These are phyloP conservation scores for Meloidogyne floridensis DNA, from an alignment of 1,140 invertebrate species.

Conservation along the genomic window DNA sequence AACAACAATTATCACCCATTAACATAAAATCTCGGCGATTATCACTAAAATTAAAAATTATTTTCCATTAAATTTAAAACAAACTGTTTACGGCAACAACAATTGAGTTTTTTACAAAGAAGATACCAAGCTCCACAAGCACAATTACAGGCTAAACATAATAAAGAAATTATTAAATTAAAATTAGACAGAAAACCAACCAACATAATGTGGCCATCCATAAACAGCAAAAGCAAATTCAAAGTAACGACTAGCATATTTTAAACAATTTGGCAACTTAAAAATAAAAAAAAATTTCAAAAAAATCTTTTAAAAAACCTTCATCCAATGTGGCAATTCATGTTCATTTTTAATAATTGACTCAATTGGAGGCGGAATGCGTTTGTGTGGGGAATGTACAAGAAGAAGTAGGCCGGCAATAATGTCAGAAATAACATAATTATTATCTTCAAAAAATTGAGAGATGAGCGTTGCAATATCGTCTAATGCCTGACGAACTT, in stretches of 20 bases:
- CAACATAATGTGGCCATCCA: conserved; percentile 83
- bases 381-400: conserved; percentile 58
- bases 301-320: conserved; percentile 14
- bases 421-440: conserved; percentile 84
- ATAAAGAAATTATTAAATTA: too few species aligned
- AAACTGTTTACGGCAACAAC: conserved; percentile 37
- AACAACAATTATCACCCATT: conserved; percentile 83
- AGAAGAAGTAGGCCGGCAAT: conserved; percentile 82
- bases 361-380: conserved; percentile 24
- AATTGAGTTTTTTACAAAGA: conserved; percentile 32
- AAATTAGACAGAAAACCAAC: neutral
- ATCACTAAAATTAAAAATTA: conserved; percentile 21
- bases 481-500: conserved; percentile 59
- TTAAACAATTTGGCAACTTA: conserved; percentile 73
- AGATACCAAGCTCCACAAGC: conserved; percentile 40
- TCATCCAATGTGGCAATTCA: conserved; percentile 35
- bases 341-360: conserved; percentile 28
- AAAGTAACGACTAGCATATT: conserved; percentile 77
- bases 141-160: conserved; percentile 52
- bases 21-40: conserved; percentile 73
- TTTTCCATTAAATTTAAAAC: conserved; percentile 38
- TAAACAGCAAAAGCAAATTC: conserved; percentile 81
- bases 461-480: conserved; percentile 58
- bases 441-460: conserved; percentile 66
- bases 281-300: conserved; percentile 29